Evolutionary conservation across 2,113 vertebrate species (phyloP).

Genomic region (Apodemus sylvaticus): DNA sequence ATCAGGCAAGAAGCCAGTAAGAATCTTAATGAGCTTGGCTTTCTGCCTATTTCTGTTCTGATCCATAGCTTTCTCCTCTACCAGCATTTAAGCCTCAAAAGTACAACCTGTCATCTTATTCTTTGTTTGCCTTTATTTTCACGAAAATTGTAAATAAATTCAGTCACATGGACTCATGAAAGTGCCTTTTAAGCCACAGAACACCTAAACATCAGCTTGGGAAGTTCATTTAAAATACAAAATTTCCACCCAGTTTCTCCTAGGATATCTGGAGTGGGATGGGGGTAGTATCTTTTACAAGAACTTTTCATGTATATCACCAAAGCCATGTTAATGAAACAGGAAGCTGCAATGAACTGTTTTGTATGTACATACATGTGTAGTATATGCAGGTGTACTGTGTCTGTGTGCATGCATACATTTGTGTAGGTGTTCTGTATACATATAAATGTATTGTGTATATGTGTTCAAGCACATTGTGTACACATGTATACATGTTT

Average conservation of each 20-base stretch:
- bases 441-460: neutral
- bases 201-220: constrained; percentile 47
- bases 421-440: no score
- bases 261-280: neutral
- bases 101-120: constrained; percentile 40
- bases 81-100: constrained; percentile 52
- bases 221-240: constrained; percentile 51
- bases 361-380: neutral
- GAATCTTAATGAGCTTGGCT: constrained; percentile 69
- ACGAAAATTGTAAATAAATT: constrained; percentile 49
- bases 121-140: neutral
- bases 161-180: constrained; percentile 3
- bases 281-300: neutral
- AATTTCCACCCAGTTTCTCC: neutral
- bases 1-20: constrained; percentile 49
- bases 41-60: constrained; percentile 32
- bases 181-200: constrained; percentile 14
- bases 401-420: no score
- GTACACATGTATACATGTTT: neutral
- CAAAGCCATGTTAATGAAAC: neutral
- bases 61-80: neutral
- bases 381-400: neutral
- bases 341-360: neutral
- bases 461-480: neutral
- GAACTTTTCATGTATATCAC: neutral